Evolutionary conservation across 2,888 invertebrate genomes (phyloP).

Genomic region (Timema podura): DNA sequence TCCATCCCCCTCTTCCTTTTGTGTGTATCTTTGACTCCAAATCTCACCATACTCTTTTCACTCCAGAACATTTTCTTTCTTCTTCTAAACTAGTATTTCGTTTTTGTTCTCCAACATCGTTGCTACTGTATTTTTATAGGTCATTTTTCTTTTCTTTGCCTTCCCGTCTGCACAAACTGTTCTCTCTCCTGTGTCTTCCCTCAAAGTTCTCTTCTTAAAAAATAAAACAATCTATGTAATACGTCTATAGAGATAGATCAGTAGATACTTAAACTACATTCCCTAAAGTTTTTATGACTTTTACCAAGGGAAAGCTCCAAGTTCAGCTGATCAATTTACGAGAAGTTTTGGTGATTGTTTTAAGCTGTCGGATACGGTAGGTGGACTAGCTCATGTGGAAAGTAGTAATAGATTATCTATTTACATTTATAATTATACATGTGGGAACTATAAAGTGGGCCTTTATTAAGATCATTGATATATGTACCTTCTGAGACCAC

Average conservation of each 20-base stretch:
- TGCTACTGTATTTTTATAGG: conserved; percentile 17
- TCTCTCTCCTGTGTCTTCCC: not conserved
- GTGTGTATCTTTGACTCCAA: too few relatives aligned
- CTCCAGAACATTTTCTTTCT: too few relatives aligned
- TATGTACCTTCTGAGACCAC: too few relatives aligned
- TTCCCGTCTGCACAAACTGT: not conserved
- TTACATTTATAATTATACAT: too few relatives aligned
- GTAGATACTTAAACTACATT: not conserved
- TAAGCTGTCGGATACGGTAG: not conserved
- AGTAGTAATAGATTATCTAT: too few relatives aligned
- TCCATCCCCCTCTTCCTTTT: too few relatives aligned
- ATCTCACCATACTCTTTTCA: too few relatives aligned
- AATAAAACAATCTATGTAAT: not conserved
- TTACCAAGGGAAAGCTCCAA: not conserved
- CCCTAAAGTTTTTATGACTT: conserved; percentile 9
- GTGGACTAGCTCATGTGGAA: too few relatives aligned
- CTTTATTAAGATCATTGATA: too few relatives aligned
- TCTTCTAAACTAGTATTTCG: not conserved
- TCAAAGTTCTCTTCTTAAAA: conserved; percentile 14
- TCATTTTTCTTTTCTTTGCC: not conserved
- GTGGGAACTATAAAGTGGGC: too few relatives aligned
- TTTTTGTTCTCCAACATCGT: conserved; percentile 1
- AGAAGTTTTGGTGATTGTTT: conserved; percentile 13
- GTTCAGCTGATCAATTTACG: conserved; percentile 10
- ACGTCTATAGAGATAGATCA: conserved; percentile 14